A percentile compares a stretch with the other conserved stretches of the same genome.
These are phyloP conservation scores for Spongia lamella DNA, from an alignment of 37 sponge, comb jelly and placozoan species.

Conservation along the genomic window DNA sequence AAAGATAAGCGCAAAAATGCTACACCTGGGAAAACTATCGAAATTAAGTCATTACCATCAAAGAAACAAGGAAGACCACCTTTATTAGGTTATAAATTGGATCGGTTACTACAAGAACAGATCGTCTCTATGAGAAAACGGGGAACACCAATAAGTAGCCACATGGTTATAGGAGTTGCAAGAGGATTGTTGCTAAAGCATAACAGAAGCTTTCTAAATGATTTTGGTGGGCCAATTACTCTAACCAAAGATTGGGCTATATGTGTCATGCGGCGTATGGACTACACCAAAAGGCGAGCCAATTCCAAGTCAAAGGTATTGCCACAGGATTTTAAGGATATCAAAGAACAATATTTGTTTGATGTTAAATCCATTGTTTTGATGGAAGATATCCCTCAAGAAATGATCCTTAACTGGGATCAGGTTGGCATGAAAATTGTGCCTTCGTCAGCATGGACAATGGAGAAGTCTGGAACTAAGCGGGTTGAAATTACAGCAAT, in stretches of 20 bases:
- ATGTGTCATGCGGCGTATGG: not conserved
- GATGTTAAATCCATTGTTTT: not conserved
- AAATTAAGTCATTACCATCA: not conserved
- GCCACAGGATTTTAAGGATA: not conserved
- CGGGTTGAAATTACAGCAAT: not conserved
- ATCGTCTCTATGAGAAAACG: not conserved
- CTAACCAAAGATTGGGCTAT: not conserved
- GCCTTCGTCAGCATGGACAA: slow-evolving; percentile 5
- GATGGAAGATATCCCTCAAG: not conserved
- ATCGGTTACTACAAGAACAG: not conserved
- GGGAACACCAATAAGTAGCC: slow-evolving; percentile 3
- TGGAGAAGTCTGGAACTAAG: not conserved
- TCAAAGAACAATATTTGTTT: not conserved
- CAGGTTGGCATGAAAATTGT: not conserved
- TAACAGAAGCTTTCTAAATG: not conserved
- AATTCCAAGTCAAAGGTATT: not conserved
- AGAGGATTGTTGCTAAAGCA: too few species aligned
- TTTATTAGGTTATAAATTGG: not conserved
- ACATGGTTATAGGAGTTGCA: too few species aligned
- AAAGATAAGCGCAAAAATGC: too few species aligned
- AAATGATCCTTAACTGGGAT: not conserved
- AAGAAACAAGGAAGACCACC: not conserved
- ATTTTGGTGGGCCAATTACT: not conserved
- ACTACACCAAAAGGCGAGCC: not conserved
- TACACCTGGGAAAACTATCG: not conserved